phyloP scores from a whole-genome alignment of 1,140 invertebrate genomes.

The Drosophila subobscura region DNA sequence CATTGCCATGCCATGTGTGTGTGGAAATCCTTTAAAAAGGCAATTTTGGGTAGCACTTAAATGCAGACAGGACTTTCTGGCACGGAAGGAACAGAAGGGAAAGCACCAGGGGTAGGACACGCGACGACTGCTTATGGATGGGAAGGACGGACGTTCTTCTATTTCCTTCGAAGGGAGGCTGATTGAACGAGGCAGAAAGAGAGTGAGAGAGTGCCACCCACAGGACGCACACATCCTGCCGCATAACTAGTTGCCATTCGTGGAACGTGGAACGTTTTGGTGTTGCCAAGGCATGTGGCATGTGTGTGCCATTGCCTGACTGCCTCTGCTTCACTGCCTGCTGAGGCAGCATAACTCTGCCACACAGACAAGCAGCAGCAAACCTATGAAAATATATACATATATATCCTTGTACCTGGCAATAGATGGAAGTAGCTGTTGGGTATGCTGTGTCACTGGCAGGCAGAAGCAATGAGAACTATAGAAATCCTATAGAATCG shows the following conservation, averaged over 20 bases:
- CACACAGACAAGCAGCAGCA: no score
- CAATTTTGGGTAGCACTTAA: conserved; percentile 79
- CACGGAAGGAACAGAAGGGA: conserved; percentile 34
- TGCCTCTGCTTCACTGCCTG: no score
- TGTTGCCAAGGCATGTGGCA: conserved; percentile 61
- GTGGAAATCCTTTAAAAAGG: conserved; percentile 79
- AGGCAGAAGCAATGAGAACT: no score
- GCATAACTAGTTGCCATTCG: conserved; percentile 72
- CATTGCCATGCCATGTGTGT: conserved; percentile 27
- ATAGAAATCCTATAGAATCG: no score
- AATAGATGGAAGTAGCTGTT: no score
- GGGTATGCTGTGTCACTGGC: no score
- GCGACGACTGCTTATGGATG: conserved; percentile 24
- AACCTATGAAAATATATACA: no score
- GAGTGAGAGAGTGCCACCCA: conserved; percentile 8
- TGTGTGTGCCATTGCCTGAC: conserved; percentile 4
- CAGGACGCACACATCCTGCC: conserved; percentile 45
- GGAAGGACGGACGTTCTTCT: background rate
- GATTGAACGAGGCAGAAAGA: conserved; percentile 9
- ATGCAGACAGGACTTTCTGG: conserved; percentile 59
- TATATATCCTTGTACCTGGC: no score
- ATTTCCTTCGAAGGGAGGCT: conserved; percentile 30
- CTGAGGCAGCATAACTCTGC: no score
- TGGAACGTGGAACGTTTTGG: conserved; percentile 45
- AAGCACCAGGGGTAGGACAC: conserved; percentile 43